Percentiles rank a stretch among this genome's conserved stretches.
phyloP scores from a whole-genome alignment of 2,797 vertebrate genomes.

The Okamejei kenojei region DNA sequence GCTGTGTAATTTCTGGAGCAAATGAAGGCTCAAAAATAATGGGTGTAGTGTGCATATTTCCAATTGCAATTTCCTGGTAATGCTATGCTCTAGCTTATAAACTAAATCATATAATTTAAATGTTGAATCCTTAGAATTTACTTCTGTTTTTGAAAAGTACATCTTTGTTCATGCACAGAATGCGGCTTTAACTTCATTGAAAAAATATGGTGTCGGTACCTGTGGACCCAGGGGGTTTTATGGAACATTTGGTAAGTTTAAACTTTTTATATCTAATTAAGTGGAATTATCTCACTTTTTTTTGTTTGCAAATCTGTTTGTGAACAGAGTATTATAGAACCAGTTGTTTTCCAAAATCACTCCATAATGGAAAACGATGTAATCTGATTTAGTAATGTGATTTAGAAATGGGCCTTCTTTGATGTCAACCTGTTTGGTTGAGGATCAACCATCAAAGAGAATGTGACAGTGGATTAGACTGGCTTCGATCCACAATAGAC shows the following conservation, averaged over 20 bases:
- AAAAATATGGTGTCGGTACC: constrained; percentile 90
- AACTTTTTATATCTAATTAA: constrained; percentile 18
- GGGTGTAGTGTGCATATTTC: not conserved
- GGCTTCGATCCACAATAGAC: not conserved
- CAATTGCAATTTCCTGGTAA: not conserved
- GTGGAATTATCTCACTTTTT: not conserved
- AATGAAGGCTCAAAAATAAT: not conserved
- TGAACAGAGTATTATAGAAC: not conserved
- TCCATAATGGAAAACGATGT: not conserved
- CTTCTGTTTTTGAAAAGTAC: not conserved
- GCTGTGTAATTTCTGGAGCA: not conserved
- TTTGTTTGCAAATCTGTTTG: not conserved
- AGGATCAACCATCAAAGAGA: not conserved
- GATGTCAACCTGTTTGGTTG: not conserved
- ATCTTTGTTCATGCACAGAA: constrained; percentile 55
- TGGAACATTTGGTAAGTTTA: constrained; percentile 84
- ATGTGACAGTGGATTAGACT: not conserved
- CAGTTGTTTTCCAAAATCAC: not conserved
- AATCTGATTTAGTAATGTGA: not conserved
- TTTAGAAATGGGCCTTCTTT: not conserved
- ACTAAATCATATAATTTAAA: not conserved
- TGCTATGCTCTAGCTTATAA: not conserved
- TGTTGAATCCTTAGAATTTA: not conserved
- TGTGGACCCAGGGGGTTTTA: constrained; percentile 96
- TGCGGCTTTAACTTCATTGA: constrained; percentile 78